Percentiles rank a stretch among this genome's conserved stretches.
Conservation (phyloP, 2,888 invertebrate genomes). For the Drosophila parthenogenetica region DNA sequence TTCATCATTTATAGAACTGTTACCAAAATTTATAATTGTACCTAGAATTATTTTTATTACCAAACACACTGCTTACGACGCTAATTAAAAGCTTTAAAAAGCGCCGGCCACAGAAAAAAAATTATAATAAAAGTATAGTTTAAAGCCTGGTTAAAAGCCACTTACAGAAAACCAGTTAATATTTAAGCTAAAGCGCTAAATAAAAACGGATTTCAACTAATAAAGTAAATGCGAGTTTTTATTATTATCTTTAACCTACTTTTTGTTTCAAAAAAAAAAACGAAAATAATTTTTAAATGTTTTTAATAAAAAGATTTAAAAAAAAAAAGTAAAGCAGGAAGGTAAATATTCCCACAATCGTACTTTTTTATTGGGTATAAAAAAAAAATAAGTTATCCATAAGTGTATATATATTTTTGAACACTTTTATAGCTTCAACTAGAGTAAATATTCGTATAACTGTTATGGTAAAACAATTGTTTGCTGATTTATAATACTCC, state of each 20-base stretch:
- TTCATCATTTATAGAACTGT: slow-evolving; percentile 53
- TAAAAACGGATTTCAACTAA: slow-evolving; percentile 63
- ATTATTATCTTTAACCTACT: too few species aligned
- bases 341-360: too few species aligned
- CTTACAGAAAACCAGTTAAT: slow-evolving; percentile 33
- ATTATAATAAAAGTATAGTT: slow-evolving; percentile 34
- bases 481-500: background rate
- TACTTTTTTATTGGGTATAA: too few species aligned
- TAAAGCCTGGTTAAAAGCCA: slow-evolving; percentile 34
- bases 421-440: background rate
- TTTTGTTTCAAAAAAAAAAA: too few species aligned
- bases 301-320: too few species aligned
- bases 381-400: too few species aligned
- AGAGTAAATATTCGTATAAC: background rate
- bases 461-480: background rate
- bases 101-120: slow-evolving; percentile 31
- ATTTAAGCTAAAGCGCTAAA: slow-evolving; percentile 55
- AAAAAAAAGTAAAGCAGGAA: too few species aligned
- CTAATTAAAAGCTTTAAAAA: slow-evolving; percentile 45
- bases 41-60: slow-evolving; percentile 45
- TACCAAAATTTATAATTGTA: slow-evolving; percentile 62
- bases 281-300: too few species aligned
- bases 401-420: too few species aligned
- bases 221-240: slow-evolving; percentile 7
- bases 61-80: slow-evolving; percentile 45